Percentiles rank a stretch among this genome's conserved stretches.
phyloP scores from a whole-genome alignment of 2,113 vertebrate genomes.

The human region DNA sequence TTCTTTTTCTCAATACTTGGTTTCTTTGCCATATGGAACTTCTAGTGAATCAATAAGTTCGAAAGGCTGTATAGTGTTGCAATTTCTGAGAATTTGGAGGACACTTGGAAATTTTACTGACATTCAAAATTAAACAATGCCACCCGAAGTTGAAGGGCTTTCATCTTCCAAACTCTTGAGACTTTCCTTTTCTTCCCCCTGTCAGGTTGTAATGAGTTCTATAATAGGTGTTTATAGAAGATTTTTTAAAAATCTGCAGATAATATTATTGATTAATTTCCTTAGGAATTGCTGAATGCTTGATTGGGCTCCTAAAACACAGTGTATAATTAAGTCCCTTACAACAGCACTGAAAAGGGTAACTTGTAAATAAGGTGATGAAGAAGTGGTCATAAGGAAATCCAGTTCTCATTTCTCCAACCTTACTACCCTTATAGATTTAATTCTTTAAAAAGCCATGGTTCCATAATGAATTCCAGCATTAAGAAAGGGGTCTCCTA shows the following conservation, averaged over 20 bases:
- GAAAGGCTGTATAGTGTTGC: background rate
- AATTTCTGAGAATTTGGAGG: slow-evolving; percentile 19
- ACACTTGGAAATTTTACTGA: background rate
- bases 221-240: background rate
- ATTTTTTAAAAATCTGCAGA: background rate
- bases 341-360: background rate
- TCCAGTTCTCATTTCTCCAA: background rate
- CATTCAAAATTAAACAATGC: background rate
- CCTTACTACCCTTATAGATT: fast-evolving
- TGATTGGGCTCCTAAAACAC: background rate
- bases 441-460: background rate
- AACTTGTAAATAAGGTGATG: background rate
- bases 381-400: background rate
- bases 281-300: background rate
- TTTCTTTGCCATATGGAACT: background rate
- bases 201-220: background rate
- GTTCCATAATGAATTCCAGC: fast-evolving
- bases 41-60: background rate
- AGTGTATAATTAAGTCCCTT: background rate
- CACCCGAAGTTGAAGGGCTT: background rate
- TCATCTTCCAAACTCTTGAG: background rate
- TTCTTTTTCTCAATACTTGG: background rate
- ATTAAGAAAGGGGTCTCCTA: background rate
- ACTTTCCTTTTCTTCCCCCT: no score
- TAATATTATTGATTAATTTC: background rate